Percentiles rank a stretch among this genome's conserved stretches.
phyloP scores from a whole-genome alignment of 1,140 invertebrate genomes.

The Panagrolaimus sp. region DNA sequence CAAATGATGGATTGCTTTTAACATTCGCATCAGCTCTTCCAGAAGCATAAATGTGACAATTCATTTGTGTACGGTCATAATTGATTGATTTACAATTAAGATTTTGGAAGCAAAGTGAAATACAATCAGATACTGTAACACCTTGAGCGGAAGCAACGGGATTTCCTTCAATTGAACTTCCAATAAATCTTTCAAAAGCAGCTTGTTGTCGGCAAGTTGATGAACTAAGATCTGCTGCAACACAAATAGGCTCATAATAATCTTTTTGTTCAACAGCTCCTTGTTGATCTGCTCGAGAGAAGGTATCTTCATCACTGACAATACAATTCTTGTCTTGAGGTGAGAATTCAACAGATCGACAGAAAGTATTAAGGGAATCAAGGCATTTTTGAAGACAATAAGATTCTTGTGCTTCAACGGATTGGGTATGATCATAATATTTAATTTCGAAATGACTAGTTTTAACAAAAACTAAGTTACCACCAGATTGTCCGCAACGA shows the following conservation, averaged over 20 bases:
- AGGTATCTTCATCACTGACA: slow-evolving; percentile 59
- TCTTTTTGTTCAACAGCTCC: slow-evolving; percentile 55
- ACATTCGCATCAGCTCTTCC: slow-evolving; percentile 55
- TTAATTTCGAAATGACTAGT: slow-evolving; percentile 59
- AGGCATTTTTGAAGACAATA: slow-evolving; percentile 59
- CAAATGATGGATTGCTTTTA: slow-evolving; percentile 55
- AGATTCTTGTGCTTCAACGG: slow-evolving; percentile 58
- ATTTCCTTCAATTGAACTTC: slow-evolving; percentile 54
- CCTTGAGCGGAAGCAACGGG: slow-evolving; percentile 58
- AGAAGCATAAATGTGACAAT: slow-evolving; percentile 57
- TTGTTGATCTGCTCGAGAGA: slow-evolving; percentile 59
- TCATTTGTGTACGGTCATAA: slow-evolving; percentile 58
- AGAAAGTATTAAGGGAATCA: slow-evolving; percentile 59
- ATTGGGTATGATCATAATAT: slow-evolving; percentile 59
- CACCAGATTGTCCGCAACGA: slow-evolving; percentile 55
- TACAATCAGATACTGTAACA: slow-evolving; percentile 58
- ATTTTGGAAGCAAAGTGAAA: slow-evolving; percentile 59
- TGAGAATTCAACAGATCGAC: slow-evolving; percentile 57
- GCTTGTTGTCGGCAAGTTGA: slow-evolving; percentile 59
- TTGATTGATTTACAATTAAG: slow-evolving; percentile 60
- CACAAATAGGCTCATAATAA: slow-evolving; percentile 59
- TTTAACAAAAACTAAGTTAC: slow-evolving; percentile 58
- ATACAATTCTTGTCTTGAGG: slow-evolving; percentile 59
- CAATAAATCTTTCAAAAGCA: slow-evolving; percentile 59
- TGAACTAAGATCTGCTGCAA: slow-evolving; percentile 56